Evolutionary conservation across 2,888 invertebrate species (phyloP).

Genomic region (Pediacus dermestoides): DNA sequence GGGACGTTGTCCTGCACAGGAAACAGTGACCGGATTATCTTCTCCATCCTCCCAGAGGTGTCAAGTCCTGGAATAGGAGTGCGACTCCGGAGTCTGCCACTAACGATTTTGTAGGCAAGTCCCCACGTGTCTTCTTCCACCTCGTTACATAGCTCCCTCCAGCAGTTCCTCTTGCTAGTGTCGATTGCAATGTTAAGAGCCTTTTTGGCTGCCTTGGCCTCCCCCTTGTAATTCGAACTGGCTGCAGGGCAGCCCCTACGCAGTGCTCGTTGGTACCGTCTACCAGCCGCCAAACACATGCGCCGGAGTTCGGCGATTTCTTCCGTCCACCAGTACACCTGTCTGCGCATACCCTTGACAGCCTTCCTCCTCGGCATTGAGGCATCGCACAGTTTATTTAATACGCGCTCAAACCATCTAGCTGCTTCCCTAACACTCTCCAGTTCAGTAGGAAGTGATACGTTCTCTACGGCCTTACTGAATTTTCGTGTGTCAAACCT

Average conservation of each 20-base stretch:
- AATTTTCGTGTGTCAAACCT: too few species aligned
- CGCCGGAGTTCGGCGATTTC: not conserved
- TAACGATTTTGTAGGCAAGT: not conserved
- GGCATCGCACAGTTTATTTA: too few species aligned
- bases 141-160: not conserved
- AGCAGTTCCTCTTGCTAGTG: not conserved
- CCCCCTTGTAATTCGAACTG: not conserved
- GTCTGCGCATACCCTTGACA: too few species aligned
- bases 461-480: too few species aligned
- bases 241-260: not conserved
- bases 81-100: not conserved
- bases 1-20: not conserved
- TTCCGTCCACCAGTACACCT: constrained; percentile 1
- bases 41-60: not conserved
- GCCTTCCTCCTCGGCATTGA: not conserved
- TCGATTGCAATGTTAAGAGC: not conserved
- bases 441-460: too few species aligned
- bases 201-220: not conserved
- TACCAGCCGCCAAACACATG: not conserved
- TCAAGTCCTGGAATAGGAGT: not conserved
- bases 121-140: not conserved
- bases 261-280: not conserved
- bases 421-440: too few species aligned
- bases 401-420: too few species aligned
- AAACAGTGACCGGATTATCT: not conserved